Evolutionary conservation across 2,797 vertebrate genomes (phyloP).

Genomic region (Distichodus sexfasciatus): DNA sequence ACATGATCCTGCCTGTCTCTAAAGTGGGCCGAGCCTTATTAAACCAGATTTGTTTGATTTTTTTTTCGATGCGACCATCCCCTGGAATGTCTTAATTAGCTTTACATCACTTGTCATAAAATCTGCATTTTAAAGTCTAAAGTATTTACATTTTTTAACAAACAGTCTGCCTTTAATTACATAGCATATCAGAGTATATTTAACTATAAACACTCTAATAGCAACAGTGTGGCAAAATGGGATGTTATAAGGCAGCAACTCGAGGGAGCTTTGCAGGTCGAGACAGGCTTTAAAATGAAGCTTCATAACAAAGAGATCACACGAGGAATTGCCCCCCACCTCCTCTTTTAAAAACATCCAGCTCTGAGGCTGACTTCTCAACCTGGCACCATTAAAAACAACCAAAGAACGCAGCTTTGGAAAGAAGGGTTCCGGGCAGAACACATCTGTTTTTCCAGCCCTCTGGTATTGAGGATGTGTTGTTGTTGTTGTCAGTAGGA

Average conservation of each 20-base stretch:
- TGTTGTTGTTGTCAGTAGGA: slow-evolving; percentile 13
- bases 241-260: neutral
- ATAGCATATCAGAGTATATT: neutral
- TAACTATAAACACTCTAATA: neutral
- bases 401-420: neutral
- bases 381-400: slow-evolving; percentile 12
- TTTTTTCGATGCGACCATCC: neutral
- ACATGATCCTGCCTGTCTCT: neutral
- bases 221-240: neutral
- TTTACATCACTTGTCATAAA: neutral
- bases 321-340: neutral
- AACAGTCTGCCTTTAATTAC: too few species aligned
- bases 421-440: slow-evolving; percentile 3
- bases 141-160: too few species aligned
- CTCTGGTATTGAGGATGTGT: slow-evolving; percentile 25
- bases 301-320: slow-evolving; percentile 38
- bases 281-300: slow-evolving; percentile 39
- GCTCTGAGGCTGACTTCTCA: slow-evolving; percentile 10
- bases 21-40: neutral
- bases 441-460: slow-evolving; percentile 17
- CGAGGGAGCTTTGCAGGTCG: slow-evolving; percentile 31
- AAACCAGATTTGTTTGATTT: neutral
- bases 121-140: slow-evolving; percentile 9
- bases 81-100: neutral
- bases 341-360: too few species aligned